Evolutionary conservation across 1,140 invertebrate species (phyloP), one percentile per base, ranked within the genome.

Genomic region (Zophobas morio): DNA sequence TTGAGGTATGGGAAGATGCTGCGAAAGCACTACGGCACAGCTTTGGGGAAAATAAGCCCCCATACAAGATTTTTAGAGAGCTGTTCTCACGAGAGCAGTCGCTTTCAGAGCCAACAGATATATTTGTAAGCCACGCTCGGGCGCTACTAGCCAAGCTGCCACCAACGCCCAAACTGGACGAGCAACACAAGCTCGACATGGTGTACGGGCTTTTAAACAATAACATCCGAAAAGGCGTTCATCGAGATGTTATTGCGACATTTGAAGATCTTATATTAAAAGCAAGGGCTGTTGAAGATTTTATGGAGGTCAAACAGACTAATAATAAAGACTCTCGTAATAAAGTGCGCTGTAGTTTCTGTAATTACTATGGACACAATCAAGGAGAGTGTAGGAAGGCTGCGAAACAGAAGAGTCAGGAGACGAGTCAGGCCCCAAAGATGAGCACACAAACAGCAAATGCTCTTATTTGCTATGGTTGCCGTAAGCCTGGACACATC

Each of bases 1-100:
- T 20, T 47, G 49, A 54, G n/a, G 49, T 53, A 3, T 72, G 39
- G 40, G 5, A 72, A 37, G 42, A 72, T 2, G 70, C 70, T 20
- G 6, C 49, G 6, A 8, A 46, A 5, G 39, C 47, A n/a, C n/a
- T 72, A 54, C 39, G 47, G n/a, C 37, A 72, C 20, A 40, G 6
- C 4, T 72, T 37, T 40, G 70, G 70, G 4, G 40, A 46, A 6
- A 46, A 6, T 46, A 46, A 46, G 6, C 40, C 40, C 2, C 2
- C 2, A 2, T 46, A 3, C 40, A 46, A 6, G 6, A 46, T 46
- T 3, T 46, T 46, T 46, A 46, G 40, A 46, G 40, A 46, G 6
- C 40, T 46, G 2, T 46, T 46, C 6, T 3, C 6, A 46, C n/a
- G 40, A 6, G 2, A 46, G 40, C 40, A 46, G 6, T 3, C 40